A percentile compares a stretch with the other conserved stretches of the same genome.
Evolutionary conservation across 2,888 invertebrate genomes (phyloP).

Genomic region (Halocaridina rubra): DNA sequence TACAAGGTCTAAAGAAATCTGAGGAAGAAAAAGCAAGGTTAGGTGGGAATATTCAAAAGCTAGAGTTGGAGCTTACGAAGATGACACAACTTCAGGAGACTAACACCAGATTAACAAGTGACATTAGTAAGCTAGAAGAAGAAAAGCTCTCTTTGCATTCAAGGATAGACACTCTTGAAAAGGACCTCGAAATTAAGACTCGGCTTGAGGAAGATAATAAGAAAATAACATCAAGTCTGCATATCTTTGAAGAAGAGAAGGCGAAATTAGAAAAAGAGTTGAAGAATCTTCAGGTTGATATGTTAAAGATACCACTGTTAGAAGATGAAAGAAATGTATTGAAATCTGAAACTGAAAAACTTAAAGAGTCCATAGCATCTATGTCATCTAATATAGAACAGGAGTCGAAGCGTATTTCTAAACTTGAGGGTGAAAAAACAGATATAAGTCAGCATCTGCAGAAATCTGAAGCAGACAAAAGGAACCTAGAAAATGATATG

Average conservation of each 20-base stretch:
- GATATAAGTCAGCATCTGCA: constrained; percentile 5
- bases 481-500: background rate
- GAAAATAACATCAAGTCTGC: constrained; percentile 13
- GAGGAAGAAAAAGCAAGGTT: constrained; percentile 41
- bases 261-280: background rate
- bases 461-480: background rate
- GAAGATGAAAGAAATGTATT: background rate
- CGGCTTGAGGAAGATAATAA: constrained; percentile 36
- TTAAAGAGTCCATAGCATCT: background rate
- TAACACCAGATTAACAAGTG: constrained; percentile 3
- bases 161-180: background rate
- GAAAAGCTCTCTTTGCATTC: background rate
- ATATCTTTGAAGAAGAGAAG: background rate
- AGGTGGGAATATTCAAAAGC: constrained; percentile 29
- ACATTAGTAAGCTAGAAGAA: constrained; percentile 4
- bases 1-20: constrained; percentile 12
- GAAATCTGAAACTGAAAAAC: background rate
- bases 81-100: constrained; percentile 39
- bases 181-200: background rate
- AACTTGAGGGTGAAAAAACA: constrained; percentile 38
- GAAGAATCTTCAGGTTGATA: background rate
- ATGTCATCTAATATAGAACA: background rate
- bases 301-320: background rate
- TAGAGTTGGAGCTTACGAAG: constrained; percentile 44
- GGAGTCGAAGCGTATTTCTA: background rate